Evolutionary conservation across 2,113 vertebrate species (phyloP).

Genomic region (Syngnathus typhle): DNA sequence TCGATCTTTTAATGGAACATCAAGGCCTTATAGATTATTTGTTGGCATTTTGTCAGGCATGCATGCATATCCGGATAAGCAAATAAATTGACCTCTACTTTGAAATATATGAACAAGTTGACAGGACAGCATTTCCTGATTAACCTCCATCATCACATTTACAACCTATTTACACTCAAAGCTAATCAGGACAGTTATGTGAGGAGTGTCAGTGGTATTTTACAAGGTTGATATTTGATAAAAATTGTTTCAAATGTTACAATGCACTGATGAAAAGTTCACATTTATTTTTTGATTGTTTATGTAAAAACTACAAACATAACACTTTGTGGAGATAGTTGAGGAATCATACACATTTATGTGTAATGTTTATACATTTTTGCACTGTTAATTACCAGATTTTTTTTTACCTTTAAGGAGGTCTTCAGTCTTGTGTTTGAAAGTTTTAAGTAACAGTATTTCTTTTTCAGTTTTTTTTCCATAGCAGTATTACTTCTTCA

Average conservation of each 20-base stretch:
- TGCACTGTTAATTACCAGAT: too few relatives aligned
- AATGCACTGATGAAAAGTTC: too few relatives aligned
- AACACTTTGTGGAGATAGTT: too few relatives aligned
- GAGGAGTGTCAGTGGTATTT: neutral
- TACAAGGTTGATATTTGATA: neutral
- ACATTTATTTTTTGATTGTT: too few relatives aligned
- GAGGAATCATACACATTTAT: too few relatives aligned
- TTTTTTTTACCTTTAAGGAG: too few relatives aligned
- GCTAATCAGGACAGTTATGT: conserved; percentile 20
- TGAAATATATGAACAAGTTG: conserved; percentile 58
- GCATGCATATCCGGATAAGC: conserved; percentile 67
- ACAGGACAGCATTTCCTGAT: conserved; percentile 33
- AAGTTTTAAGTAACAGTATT: too few relatives aligned
- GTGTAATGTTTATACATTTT: too few relatives aligned
- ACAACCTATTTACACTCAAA: conserved; percentile 39
- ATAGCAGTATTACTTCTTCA: neutral
- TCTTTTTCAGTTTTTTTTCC: too few relatives aligned
- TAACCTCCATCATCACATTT: conserved; percentile 43
- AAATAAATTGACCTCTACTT: conserved; percentile 81
- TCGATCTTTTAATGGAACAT: conserved; percentile 97
- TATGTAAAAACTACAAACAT: too few relatives aligned
- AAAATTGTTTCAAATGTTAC: too few relatives aligned
- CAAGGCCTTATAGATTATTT: conserved; percentile 83
- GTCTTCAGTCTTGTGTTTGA: too few relatives aligned
- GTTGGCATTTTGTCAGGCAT: conserved; percentile 84